Evolutionary conservation across 2,797 vertebrate genomes (phyloP).

Genomic region (Falco cherrug): DNA sequence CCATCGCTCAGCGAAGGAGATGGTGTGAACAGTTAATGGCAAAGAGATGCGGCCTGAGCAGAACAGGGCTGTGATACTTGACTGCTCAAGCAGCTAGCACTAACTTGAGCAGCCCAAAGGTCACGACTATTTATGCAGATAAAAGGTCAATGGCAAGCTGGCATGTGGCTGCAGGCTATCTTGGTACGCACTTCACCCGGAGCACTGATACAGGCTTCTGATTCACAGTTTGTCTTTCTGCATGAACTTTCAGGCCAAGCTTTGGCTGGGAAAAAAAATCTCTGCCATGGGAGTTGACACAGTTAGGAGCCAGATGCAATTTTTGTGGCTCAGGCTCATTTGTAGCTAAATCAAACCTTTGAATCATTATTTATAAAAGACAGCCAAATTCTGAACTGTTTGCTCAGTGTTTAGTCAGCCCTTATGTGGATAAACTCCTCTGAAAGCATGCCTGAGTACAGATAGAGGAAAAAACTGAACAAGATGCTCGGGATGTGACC

Average conservation of each 20-base stretch:
- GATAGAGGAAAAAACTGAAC: conserved; percentile 40
- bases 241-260: conserved; percentile 42
- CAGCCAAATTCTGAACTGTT: conserved; percentile 39
- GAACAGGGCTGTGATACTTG: not conserved
- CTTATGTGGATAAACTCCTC: not conserved
- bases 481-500: conserved; percentile 12
- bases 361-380: conserved; percentile 47
- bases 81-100: conserved; percentile 21
- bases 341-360: conserved; percentile 44
- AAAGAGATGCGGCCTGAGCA: not conserved
- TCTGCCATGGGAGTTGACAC: conserved; percentile 34
- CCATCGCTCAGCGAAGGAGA: not conserved
- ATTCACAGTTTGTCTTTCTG: conserved; percentile 47
- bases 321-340: conserved; percentile 30
- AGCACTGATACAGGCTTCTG: not conserved
- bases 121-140: conserved; percentile 70
- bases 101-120: conserved; percentile 72
- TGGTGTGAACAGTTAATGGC: not conserved
- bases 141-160: conserved; percentile 64
- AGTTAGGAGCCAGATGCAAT: conserved; percentile 29
- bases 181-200: not conserved
- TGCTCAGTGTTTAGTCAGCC: conserved; percentile 23
- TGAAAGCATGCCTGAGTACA: not conserved
- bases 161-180: conserved; percentile 60
- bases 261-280: conserved; percentile 29